Base-by-base conservation (phyloP, 2,888 invertebrate genomes). In the Mycogona germanica region DNA sequence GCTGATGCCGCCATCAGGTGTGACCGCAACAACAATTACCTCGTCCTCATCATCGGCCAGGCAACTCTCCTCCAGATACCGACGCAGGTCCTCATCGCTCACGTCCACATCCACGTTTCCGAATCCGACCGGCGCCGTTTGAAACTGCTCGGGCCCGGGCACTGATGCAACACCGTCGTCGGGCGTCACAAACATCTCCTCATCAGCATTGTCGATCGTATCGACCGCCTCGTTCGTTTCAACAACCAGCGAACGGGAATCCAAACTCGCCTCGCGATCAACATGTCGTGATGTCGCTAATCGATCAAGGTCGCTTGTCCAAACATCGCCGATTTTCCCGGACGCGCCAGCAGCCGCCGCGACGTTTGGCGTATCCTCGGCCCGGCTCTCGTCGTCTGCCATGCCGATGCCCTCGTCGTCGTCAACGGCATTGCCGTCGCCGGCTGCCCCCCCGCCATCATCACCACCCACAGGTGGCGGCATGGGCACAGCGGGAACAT, bases 81-180 rank as follows among this genome's bases (percentile, higher is more conserved):
- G 53, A 25, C 38, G 46, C 17, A 53, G 17, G 6, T 53, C 53
- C 7, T 45, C 53, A 3, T 53, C 53, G 5, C 46, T 46, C 14
- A 53, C 35, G n/a, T 53, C 53, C 7, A 53, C 19, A 37, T 46
- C 53, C 12, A 5, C 29, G 1, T n/a, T n/a, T n/a, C 17, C 25
- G 28, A 53, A 53, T 2, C 46, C 32, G 2, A 42, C 38, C 9
- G 35, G 23, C 7, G 26, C 25, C 9, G 35, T 25, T 28, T 29
- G 28, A n/a, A 2, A 21, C 30, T 28, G 19, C n/a, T 14, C 28
- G 21, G n/a, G 28, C 30, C 26, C 26, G 12, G 4, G 12, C 47
- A 28, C 4, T 25, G 35, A 19, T 17, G 25, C 26, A 26, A 26
- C 28, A 41, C 29, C 21, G 25, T 2, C 35, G 17, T 51, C 51